phyloP scores from a whole-genome alignment of 2,113 vertebrate species.

The Megaceryle torquata region DNA sequence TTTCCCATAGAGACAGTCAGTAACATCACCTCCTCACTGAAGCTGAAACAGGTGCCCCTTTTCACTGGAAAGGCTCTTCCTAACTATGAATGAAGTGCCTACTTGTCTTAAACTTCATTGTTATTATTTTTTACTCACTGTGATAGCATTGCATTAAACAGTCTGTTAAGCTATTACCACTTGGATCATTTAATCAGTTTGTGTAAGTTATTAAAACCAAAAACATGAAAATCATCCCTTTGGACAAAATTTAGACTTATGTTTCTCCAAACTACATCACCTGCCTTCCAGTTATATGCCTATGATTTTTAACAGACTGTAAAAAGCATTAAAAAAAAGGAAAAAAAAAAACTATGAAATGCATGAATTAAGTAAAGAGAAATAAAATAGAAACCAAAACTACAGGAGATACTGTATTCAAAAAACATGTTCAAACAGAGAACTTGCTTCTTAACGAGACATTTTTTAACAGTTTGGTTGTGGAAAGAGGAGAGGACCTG shows the following conservation, averaged over 20 bases:
- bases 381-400: background rate
- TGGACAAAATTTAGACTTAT: background rate
- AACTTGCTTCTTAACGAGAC: background rate
- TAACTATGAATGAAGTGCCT: background rate
- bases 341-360: background rate
- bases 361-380: background rate
- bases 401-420: background rate
- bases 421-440: background rate
- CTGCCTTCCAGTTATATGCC: background rate
- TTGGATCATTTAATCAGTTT: background rate
- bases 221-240: background rate
- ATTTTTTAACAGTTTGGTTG: background rate
- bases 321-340: background rate
- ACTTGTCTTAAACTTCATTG: background rate
- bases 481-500: background rate
- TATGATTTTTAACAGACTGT: background rate
- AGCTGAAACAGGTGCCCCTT: background rate
- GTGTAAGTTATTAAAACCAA: background rate
- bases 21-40: background rate
- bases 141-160: rapidly evolving
- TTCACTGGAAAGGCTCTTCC: background rate
- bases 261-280: background rate
- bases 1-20: background rate
- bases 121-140: background rate
- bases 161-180: background rate